phyloP scores from a whole-genome alignment of 1,140 invertebrate genomes.

The Acromyrmex echinatior region DNA sequence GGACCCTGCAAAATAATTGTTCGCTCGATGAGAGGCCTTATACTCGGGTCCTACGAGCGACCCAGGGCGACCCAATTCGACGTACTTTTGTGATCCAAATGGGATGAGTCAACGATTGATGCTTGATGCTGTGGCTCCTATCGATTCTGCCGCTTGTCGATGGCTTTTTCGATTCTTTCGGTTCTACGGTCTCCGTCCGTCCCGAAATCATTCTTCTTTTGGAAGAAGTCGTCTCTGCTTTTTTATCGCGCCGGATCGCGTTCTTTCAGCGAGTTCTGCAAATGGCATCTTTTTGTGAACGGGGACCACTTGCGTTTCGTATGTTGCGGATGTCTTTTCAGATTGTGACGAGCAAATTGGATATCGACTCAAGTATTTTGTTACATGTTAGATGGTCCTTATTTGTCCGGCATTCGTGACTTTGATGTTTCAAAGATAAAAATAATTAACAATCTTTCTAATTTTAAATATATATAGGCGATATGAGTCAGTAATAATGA shows the following conservation, averaged over 20 bases:
- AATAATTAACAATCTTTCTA: not conserved
- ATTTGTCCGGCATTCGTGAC: not conserved
- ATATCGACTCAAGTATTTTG: not conserved
- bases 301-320: constrained; percentile 22
- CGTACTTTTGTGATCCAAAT: constrained; percentile 78
- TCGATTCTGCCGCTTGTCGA: constrained; percentile 72
- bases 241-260: constrained; percentile 28
- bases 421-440: not conserved
- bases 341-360: constrained; percentile 12
- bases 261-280: constrained; percentile 15
- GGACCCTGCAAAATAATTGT: constrained; percentile 80
- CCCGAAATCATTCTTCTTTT: constrained; percentile 56
- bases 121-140: constrained; percentile 70
- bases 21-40: constrained; percentile 71
- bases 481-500: too few species aligned
- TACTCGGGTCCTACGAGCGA: constrained; percentile 63
- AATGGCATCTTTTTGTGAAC: constrained; percentile 53
- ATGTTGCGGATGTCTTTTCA: constrained; percentile 13
- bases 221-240: constrained; percentile 27
- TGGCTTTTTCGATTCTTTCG: constrained; percentile 38
- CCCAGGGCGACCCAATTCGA: constrained; percentile 77
- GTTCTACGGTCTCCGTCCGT: constrained; percentile 29
- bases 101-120: constrained; percentile 79
- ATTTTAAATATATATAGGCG: not conserved
- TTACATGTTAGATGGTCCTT: not conserved